These are phyloP conservation scores for Eptesicus fuscus DNA, from an alignment of 2,113 vertebrate species.

Conservation along the genomic window DNA sequence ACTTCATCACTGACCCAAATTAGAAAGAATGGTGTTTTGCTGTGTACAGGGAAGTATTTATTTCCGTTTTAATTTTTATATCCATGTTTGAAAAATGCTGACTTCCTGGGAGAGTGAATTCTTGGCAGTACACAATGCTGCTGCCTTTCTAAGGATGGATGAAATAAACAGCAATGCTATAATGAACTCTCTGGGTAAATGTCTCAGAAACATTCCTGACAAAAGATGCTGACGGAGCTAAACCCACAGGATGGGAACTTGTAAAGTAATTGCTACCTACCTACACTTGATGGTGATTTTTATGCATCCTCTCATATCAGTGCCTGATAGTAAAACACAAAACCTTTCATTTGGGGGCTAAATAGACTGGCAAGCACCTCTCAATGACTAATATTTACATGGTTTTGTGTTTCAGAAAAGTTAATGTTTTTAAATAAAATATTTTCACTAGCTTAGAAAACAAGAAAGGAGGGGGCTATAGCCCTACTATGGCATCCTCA, in stretches of 20 bases:
- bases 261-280: constrained; percentile 5
- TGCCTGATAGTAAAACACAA: background rate
- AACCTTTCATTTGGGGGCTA: background rate
- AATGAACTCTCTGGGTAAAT: constrained; percentile 44
- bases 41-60: background rate
- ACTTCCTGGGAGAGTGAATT: constrained; percentile 21
- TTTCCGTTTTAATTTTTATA: constrained; percentile 29
- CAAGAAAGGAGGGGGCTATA: background rate
- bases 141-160: background rate
- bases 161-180: background rate
- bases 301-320: background rate
- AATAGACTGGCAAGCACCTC: background rate
- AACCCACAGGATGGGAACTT: background rate
- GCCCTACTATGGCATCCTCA: background rate
- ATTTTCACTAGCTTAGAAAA: constrained; percentile 1
- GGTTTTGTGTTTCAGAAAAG: background rate
- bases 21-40: background rate
- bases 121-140: background rate
- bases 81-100: constrained; percentile 57
- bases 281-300: background rate
- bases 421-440: background rate
- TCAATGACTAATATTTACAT: background rate
- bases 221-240: constrained; percentile 46
- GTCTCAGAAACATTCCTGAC: constrained; percentile 47
- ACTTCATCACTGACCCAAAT: background rate